Evolutionary conservation across 2,888 invertebrate genomes (phyloP).

Genomic region (Watsonalla cultraria): DNA sequence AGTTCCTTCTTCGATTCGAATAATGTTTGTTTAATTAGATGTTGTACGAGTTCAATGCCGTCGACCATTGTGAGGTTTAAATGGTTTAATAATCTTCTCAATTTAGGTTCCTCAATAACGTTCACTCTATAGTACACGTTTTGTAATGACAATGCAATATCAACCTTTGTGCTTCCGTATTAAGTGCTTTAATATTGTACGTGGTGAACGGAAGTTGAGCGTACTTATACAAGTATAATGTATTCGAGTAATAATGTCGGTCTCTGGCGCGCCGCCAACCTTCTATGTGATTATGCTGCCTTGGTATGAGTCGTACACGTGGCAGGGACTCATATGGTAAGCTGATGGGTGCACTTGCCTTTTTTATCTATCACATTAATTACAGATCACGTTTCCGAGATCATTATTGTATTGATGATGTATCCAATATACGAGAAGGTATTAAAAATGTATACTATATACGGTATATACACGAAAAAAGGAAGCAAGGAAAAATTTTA

Average conservation of each 20-base stretch:
- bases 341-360: constrained; percentile 1
- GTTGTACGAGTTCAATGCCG: constrained; percentile 23
- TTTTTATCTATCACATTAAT: background rate
- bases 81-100: constrained; percentile 21
- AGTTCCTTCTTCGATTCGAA: background rate
- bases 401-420: background rate
- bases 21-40: constrained; percentile 12
- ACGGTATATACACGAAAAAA: too few relatives aligned
- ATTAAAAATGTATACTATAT: too few relatives aligned
- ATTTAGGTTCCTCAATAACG: constrained; percentile 28
- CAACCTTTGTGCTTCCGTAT: constrained; percentile 6
- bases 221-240: constrained; percentile 24
- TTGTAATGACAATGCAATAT: constrained; percentile 12
- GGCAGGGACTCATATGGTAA: constrained; percentile 6
- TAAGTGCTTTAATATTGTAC: constrained; percentile 13
- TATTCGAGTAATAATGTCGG: constrained; percentile 24
- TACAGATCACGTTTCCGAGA: background rate
- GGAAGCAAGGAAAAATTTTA: too few relatives aligned
- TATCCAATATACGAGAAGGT: too few relatives aligned
- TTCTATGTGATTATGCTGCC: constrained; percentile 26
- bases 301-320: constrained; percentile 23
- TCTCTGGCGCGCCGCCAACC: constrained; percentile 23
- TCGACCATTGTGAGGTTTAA: constrained; percentile 24
- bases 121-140: constrained; percentile 1
- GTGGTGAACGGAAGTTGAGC: constrained; percentile 23